Base-by-base conservation (phyloP, 1,140 invertebrate genomes). In the Zaprionus nigranus region DNA sequence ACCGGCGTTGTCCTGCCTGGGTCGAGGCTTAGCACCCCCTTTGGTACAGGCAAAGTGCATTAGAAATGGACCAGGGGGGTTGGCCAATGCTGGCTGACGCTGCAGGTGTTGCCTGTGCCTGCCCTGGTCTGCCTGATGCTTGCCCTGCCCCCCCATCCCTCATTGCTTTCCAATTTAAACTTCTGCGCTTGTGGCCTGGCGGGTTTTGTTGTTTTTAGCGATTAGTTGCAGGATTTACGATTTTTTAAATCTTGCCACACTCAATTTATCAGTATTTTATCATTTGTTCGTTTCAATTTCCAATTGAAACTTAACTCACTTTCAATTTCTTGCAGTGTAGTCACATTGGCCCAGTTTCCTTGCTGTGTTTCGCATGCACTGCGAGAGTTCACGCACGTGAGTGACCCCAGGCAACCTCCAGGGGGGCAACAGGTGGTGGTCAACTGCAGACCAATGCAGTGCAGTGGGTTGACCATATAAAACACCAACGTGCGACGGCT, bases 181-280 rank as follows among this genome's bases (percentile, higher is more conserved):
- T 78, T 72, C 64, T 82, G 80, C 40, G 40, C 76, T 88, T 84
- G 87, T 78, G 75, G 88, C 79, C 61, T 66, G 70, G 81, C 81
- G 68, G 84, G 88, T 78, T 85, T 91, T 91, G 88, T 91, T 91
- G 88, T 90, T 88, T 91, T 82, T 74, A 71, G 62, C 70, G 88
- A 91, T 91, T 90, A 91, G 83, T 81, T 49, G 54, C 81, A 38
- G 66, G 17, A 36, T 58, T 78, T 62, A 61, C 75, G 58, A 54
- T 58, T 46, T 49, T 4, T 30, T 46, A 15, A 24, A 34, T 36
- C 49, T 54, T 61, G 46, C 11, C 15, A 54, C 40, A 79, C 79
- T 70, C 82, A 58, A 91, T 91, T 91, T 75, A 88, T 82, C 72
- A 77, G 78, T 34, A 68, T 80, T 84, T 84, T 66, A 79, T 81